Evolutionary conservation across 2,113 vertebrate genomes (phyloP).

Genomic region (Cebidichthys violaceus): DNA sequence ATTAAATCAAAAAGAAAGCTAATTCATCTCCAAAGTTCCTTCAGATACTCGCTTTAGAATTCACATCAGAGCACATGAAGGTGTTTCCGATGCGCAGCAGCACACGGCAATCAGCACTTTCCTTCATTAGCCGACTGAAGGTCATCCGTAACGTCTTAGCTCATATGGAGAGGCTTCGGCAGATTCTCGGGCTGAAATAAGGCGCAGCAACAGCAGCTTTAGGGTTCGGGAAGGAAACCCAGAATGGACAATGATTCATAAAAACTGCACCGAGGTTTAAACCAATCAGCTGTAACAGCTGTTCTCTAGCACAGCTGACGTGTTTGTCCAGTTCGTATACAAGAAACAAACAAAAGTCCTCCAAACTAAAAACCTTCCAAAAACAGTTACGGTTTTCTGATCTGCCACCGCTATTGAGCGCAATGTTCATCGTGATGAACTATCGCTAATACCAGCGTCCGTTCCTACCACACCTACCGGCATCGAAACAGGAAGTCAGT

Average conservation of each 20-base stretch:
- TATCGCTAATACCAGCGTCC: too few relatives aligned
- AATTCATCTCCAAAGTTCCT: conserved; percentile 51
- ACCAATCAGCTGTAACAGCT: too few relatives aligned
- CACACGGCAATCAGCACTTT: conserved; percentile 59
- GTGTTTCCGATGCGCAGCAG: conserved; percentile 56
- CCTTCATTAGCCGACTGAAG: conserved; percentile 63
- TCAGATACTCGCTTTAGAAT: conserved; percentile 63
- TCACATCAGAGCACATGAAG: conserved; percentile 60
- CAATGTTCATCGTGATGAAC: too few relatives aligned
- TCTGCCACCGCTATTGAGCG: neutral
- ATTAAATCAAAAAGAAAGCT: conserved; percentile 59
- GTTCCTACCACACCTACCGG: too few relatives aligned
- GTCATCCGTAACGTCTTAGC: conserved; percentile 42
- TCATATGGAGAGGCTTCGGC: conserved; percentile 6
- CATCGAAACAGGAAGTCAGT: too few relatives aligned
- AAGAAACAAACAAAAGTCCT: neutral
- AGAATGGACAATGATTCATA: neutral
- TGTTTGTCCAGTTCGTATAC: neutral
- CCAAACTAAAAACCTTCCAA: too few relatives aligned
- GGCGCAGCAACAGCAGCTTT: conserved; percentile 24
- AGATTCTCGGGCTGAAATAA: conserved; percentile 2
- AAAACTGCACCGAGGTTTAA: neutral
- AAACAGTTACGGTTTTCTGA: neutral
- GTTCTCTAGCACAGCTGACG: too few relatives aligned
- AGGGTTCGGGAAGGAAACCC: neutral